These are phyloP conservation scores for Scomber japonicus DNA, from an alignment of 2,113 vertebrate species.

Conservation along the genomic window DNA sequence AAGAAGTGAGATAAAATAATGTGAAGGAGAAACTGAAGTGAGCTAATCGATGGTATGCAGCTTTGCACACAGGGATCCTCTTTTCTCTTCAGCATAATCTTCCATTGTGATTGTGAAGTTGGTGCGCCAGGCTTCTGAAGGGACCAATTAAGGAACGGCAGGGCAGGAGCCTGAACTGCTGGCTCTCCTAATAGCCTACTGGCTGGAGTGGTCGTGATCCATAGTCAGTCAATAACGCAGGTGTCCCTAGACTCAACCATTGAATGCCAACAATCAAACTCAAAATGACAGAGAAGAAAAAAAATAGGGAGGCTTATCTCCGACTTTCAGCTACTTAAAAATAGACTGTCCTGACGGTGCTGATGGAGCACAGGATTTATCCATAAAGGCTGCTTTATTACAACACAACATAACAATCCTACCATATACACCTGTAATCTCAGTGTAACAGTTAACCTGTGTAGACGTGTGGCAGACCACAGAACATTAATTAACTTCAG, in stretches of 20 bases:
- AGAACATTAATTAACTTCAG: no score
- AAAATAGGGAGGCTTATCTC: not conserved
- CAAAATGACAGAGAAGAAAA: slow-evolving; percentile 10
- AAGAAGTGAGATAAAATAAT: slow-evolving; percentile 57
- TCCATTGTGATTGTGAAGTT: slow-evolving; percentile 61
- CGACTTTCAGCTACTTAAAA: no score
- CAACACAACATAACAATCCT: no score
- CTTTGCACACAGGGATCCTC: slow-evolving; percentile 58
- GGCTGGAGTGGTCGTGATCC: slow-evolving; percentile 67
- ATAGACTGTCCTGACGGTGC: no score
- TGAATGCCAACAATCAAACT: slow-evolving; percentile 50
- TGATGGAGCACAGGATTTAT: no score
- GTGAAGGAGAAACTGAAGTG: slow-evolving; percentile 67
- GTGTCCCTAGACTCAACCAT: slow-evolving; percentile 44
- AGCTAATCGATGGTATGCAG: slow-evolving; percentile 75
- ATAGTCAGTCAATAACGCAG: slow-evolving; percentile 64
- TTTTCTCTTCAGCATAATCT: slow-evolving; percentile 67
- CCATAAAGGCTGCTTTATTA: no score
- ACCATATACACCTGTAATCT: no score
- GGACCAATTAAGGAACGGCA: slow-evolving; percentile 77
- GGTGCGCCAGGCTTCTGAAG: slow-evolving; percentile 58
- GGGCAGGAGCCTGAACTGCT: slow-evolving; percentile 64
- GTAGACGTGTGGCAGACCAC: no score
- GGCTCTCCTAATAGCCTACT: slow-evolving; percentile 66
- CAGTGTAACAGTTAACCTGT: no score